phyloP scores from a whole-genome alignment of 2,113 vertebrate genomes.

The Tetrax tetrax region DNA sequence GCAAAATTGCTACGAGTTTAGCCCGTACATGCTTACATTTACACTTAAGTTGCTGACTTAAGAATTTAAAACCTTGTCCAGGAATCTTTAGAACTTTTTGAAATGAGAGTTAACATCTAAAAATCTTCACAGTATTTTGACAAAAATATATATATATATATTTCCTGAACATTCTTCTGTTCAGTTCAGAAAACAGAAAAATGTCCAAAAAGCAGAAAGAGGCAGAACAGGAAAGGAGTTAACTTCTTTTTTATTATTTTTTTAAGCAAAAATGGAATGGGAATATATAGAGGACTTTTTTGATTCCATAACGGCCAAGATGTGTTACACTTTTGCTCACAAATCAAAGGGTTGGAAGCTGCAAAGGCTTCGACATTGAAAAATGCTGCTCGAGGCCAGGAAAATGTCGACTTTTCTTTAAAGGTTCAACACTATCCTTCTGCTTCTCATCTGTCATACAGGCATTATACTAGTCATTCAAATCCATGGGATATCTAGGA shows the following conservation, averaged over 20 bases:
- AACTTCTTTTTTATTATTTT: not conserved
- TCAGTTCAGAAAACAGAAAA: not conserved
- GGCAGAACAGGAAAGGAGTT: slow-evolving; percentile 7
- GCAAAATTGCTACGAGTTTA: not conserved
- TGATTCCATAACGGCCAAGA: slow-evolving; percentile 67
- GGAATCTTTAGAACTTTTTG: not conserved
- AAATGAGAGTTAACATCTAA: not conserved
- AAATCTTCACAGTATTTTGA: not conserved
- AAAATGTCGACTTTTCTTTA: slow-evolving; percentile 75
- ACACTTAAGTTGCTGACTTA: not conserved
- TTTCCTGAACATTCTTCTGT: not conserved
- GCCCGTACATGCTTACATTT: not conserved
- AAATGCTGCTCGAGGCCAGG: slow-evolving; percentile 63
- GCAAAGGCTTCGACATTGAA: slow-evolving; percentile 70
- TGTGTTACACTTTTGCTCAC: slow-evolving; percentile 58
- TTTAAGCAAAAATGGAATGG: slow-evolving; percentile 54
- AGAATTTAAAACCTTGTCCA: not conserved
- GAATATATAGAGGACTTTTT: slow-evolving; percentile 61
- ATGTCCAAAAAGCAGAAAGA: not conserved
- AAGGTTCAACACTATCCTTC: slow-evolving; percentile 69
- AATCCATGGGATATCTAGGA: slow-evolving; percentile 67
- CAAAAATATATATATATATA: not conserved
- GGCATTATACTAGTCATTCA: slow-evolving; percentile 70
- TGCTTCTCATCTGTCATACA: slow-evolving; percentile 70
- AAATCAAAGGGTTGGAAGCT: slow-evolving; percentile 72